Evolutionary conservation across 2,888 invertebrate genomes (phyloP), one percentile per base, ranked within the genome.

Genomic region (Athetis lepigone): DNA sequence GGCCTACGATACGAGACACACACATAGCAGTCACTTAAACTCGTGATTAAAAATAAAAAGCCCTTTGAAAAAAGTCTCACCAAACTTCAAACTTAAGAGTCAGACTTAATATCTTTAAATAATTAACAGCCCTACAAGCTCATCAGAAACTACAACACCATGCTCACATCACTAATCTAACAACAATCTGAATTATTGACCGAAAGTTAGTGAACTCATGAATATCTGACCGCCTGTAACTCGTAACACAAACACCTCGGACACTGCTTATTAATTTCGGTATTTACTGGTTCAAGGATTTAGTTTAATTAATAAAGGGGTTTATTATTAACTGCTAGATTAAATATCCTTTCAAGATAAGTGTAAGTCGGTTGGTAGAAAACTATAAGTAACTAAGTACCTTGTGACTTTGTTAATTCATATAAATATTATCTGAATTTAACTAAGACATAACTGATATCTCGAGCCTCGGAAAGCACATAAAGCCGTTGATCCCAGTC

Each of bases 121-220:
- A 11, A 21, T 9, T 8, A 21, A 68, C 68, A 23, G 25, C 23
- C 5, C 18, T 65, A 54, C 58, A 25, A 13, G 29, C n/a, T 58
- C 21, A 52, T 33, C 33, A 56, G 49, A 36, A 36, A 59, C 61
- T 63, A 67, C 40, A 46, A 37, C 54, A 23, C 54, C 33, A 8
- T 47, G 56, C 64, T 63, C 36, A 75, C 70, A 52, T 47, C 16
- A 49, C 42, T 37, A 60, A 37, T 61, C 62, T 59, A 57, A 75
- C 60, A 75, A 56, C 72, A 64, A 69, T 49, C 60, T 70, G 43
- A 79, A 75, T 79, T 76, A 79, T 75, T 70, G 62, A 72, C 59
- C 49, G 42, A 52, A 62, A 79, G 55, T 70, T 70, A 72, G 59
- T 42, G 18, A 56, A 23, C 65, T 75, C 79, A 73, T 79, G 76